Percentiles rank a stretch among this genome's conserved stretches.
These are phyloP conservation scores for Chaetodon trifascialis DNA, from an alignment of 2,113 vertebrate genomes.

Conservation along the genomic window DNA sequence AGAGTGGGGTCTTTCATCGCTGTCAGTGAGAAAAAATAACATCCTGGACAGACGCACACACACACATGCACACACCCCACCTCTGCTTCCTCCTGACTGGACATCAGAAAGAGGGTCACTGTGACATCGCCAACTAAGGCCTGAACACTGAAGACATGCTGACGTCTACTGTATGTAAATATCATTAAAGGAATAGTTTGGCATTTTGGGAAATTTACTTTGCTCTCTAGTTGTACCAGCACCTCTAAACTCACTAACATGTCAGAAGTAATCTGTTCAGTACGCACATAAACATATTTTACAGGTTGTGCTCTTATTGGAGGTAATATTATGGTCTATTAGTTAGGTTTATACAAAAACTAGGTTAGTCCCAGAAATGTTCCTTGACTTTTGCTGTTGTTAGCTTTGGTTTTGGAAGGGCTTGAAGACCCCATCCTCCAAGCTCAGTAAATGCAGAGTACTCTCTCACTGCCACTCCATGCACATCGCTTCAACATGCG, in stretches of 20 bases:
- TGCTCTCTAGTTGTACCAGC: too few species aligned
- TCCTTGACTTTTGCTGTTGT: not conserved
- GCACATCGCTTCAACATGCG: not conserved
- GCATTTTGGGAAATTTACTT: too few species aligned
- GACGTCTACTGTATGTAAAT: too few species aligned
- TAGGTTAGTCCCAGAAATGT: not conserved
- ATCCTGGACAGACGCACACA: constrained; percentile 34
- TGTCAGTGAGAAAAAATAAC: constrained; percentile 34
- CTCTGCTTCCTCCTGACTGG: too few species aligned
- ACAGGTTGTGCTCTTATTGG: not conserved
- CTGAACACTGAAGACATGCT: too few species aligned
- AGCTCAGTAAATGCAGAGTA: not conserved
- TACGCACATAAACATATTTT: not conserved
- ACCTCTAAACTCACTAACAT: not conserved
- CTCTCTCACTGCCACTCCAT: not conserved
- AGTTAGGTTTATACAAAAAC: too few species aligned
- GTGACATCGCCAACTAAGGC: not conserved
- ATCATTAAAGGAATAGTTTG: too few species aligned
- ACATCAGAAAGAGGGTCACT: not conserved
- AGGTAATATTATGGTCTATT: too few species aligned
- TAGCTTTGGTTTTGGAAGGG: not conserved
- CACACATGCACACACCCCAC: constrained; percentile 12
- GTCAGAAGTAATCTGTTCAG: not conserved
- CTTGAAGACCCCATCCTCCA: not conserved
- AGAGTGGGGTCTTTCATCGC: constrained; percentile 52